phyloP scores from a whole-genome alignment of 2,797 vertebrate genomes.

The Hyperoplus immaculatus region DNA sequence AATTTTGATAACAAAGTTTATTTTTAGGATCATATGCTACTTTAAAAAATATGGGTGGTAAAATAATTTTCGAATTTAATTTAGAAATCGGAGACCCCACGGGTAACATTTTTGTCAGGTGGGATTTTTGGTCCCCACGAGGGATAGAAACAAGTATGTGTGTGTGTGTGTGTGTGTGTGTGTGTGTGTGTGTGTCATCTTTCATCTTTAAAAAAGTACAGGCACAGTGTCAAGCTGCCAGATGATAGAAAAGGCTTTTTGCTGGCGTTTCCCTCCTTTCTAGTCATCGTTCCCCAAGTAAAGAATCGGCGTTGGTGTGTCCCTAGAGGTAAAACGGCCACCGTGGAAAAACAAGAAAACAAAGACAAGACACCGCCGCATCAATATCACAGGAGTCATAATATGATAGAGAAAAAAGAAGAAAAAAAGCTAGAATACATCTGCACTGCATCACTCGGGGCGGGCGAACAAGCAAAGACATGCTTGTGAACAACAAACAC shows the following conservation, averaged over 20 bases:
- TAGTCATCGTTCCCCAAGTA: slow-evolving; percentile 18
- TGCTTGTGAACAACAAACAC: slow-evolving; percentile 46
- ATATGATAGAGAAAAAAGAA: neutral
- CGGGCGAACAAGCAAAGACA: slow-evolving; percentile 1
- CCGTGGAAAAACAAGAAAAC: slow-evolving; percentile 44
- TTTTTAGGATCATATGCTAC: too few species aligned
- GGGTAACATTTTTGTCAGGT: too few species aligned
- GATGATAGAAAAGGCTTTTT: slow-evolving; percentile 49
- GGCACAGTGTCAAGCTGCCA: slow-evolving; percentile 69
- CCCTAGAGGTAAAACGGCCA: slow-evolving; percentile 40
- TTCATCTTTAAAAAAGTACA: slow-evolving; percentile 60
- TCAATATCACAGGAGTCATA: slow-evolving; percentile 27
- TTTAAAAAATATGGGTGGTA: too few species aligned
- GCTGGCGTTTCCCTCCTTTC: neutral
- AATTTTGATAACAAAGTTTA: too few species aligned
- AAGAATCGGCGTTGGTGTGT: slow-evolving; percentile 32
- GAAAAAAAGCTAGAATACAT: slow-evolving; percentile 3
- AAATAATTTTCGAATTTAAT: too few species aligned
- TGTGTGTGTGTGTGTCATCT: slow-evolving; percentile 29
- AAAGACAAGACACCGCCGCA: slow-evolving; percentile 38
- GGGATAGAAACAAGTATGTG: too few species aligned
- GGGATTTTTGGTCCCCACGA: too few species aligned
- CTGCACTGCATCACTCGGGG: slow-evolving; percentile 46
- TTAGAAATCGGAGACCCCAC: too few species aligned
- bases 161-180: too few species aligned